Base-by-base conservation (phyloP, 2,113 vertebrate species). In the Ceyx margarethae region DNA sequence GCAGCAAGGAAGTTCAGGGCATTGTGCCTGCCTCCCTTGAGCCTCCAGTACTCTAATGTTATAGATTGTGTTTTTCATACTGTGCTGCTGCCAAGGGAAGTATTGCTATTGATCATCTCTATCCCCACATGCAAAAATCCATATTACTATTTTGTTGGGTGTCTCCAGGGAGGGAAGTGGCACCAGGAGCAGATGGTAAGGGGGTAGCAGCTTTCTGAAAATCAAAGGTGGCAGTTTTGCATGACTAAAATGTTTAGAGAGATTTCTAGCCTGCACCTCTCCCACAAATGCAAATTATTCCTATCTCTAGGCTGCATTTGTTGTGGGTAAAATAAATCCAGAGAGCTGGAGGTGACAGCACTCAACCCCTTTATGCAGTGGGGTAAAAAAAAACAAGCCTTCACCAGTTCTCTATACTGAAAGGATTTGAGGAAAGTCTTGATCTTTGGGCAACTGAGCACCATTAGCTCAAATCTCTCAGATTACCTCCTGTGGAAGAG, bases 171-270 rank as follows among this genome's bases (percentile, higher is more conserved):
- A 92, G 53, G 45, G 25, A 94, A 84, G 37, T 87, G 65, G 58
- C 50, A 87, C 65, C 54, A 82, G 61, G 20, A 91, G 81, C 88
- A 91, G 89, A 95, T 93, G 91, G 91, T 92, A 93, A 94, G 80
- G 79, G 67, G 90, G 67, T 53, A 80, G 89, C 43, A 92, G 81
- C 60, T 73, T 92, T 88, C 88, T 91, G 87, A 91, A 91, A 91
- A 94, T 66, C 90, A 87, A 91, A 90, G 85, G 85, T 92, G 92
- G 86, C 57, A 69, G 42, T 76, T 92, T 86, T 80, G 71, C 87
- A 68, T 91, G 56, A 87, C 61, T 96, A 82, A 93, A 93, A 73
- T 35, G 18, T 77, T 81, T 74, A 71, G 67, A 69, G 61, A 90
- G 61, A 86, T 91, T 94, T 93, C 60, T 56, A 92, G 54, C 72